Evolutionary conservation across 2,888 invertebrate species (phyloP), one percentile per base, ranked within the genome.

Genomic region (Himalopsyche tibetana): DNA sequence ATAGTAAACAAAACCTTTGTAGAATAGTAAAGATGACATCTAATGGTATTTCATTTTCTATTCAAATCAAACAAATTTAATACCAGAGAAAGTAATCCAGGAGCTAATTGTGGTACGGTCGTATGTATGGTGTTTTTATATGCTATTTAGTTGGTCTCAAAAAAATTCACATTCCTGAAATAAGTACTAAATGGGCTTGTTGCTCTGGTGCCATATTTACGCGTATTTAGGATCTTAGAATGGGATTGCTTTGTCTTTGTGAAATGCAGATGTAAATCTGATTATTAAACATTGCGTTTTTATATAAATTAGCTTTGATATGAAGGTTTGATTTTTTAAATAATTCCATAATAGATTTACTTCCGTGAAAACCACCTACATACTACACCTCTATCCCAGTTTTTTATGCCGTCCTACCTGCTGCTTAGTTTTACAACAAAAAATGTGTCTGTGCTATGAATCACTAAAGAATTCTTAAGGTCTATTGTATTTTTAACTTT

Each of bases 1-100:
- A 83, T 85, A 83, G 87, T 87, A 87, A 87, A 87, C 87, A 87
- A 87, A 87, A 87, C 83, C 82, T 82, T 83, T 83, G 83, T 85
- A 74, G 45, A 51, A 55, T 55, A 51, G 55, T 51, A 38, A 82
- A 40, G 69, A 84, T 86, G 84, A 86, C 86, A 86, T 86, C 84
- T 86, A 86, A 86, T 86, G 84, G 80, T 83, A 80, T 80, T 82
- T 38, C 8, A 45, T 82, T 80, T n/a, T 80, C 56, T 80, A 36
- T 55, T 69, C 38, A 40, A 17, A 51, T n/a, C n/a, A 51, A 56
- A 80, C 38, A 19, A 63, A 45, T 81, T 12, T 15, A 51, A 15
- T 15, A 1, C 12, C 51, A 4, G 51, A 15, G 51, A 15, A 51
- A 51, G 3, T 5, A 15, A 15, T 51, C 4, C 51, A 3, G 12